Evolutionary conservation across 1,140 invertebrate species (phyloP), one percentile per base, ranked within the genome.

Genomic region (Patella vulgata): DNA sequence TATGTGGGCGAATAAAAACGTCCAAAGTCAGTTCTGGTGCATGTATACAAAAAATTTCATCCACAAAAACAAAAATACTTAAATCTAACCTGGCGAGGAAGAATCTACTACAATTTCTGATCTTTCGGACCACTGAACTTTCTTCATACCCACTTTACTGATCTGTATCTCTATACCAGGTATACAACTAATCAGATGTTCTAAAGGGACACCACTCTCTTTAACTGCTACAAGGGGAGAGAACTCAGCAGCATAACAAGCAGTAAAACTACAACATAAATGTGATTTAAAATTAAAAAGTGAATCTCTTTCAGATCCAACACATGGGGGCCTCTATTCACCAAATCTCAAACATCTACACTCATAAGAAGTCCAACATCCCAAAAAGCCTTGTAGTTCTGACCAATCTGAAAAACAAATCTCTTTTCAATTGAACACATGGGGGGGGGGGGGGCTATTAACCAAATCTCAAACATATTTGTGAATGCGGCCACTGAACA

Each of bases 121-220:
- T 63, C 85, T 86, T 60, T 87, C 84, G 17, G 78, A 74, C 82
- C 83, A 86, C 61, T 84, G 80, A 23, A 88, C 77, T 54, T 84
- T 83, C 71, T 88, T 87, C 42, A 85, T 75, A 19, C 86, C 86
- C 31, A 73, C 72, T 33, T 72, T 64, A n/a, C 76, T 89, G 54
- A 77, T 73, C 12, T 78, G 61, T 52, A 92, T 85, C 70, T 90
- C 87, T 17, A 94, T 88, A 42, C 90, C 90, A n/a, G 88, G 87
- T 17, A 95, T 86, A 83, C 92, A 93, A n/a, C 91, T 89, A 0
- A 95, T 87, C 23, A 95, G 84, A 83, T 96, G 93, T 77, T 96
- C 93, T 23, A 96, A 79, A 12, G 92, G 91, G 5, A 95, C 92
- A 2, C 93, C 92, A 60, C 85, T 87, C 27, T 82, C 78, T 87